Conservation (phyloP, 2,797 vertebrate species). For the Synanceia verrucosa region DNA sequence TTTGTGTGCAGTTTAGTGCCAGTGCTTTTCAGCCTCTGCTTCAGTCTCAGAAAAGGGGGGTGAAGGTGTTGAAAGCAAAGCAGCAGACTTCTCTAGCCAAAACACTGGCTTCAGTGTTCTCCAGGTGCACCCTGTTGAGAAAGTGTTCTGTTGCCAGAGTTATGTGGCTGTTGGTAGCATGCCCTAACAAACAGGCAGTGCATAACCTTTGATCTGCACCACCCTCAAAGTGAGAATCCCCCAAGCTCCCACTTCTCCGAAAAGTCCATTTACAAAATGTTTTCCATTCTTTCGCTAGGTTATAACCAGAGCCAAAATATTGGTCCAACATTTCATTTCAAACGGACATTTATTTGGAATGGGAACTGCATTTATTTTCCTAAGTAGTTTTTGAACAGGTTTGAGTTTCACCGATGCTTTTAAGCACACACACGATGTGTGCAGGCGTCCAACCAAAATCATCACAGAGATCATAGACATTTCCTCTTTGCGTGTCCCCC, state of each 20-base stretch:
- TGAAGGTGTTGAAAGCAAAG: slow-evolving; percentile 72
- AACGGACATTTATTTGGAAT: slow-evolving; percentile 74
- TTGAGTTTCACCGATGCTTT: slow-evolving; percentile 73
- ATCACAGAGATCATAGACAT: slow-evolving; percentile 57
- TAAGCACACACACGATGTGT: slow-evolving; percentile 58
- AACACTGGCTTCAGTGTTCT: slow-evolving; percentile 83
- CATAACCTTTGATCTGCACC: slow-evolving; percentile 82
- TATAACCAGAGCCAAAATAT: slow-evolving; percentile 59
- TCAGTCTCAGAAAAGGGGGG: slow-evolving; percentile 9
- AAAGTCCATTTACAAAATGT: slow-evolving; percentile 69
- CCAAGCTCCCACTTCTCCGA: slow-evolving; percentile 51
- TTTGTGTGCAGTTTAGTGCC: slow-evolving; percentile 23
- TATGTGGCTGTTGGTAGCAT: slow-evolving; percentile 79
- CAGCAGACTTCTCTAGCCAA: slow-evolving; percentile 69
- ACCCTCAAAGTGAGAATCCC: slow-evolving; percentile 67
- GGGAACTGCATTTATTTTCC: slow-evolving; percentile 72
- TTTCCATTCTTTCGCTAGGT: slow-evolving; percentile 56
- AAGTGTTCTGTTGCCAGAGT: slow-evolving; percentile 70
- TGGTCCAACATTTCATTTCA: slow-evolving; percentile 66
- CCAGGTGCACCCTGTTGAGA: slow-evolving; percentile 84
- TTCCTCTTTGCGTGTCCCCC: slow-evolving; percentile 57
- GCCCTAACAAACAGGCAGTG: slow-evolving; percentile 84
- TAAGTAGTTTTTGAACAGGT: slow-evolving; percentile 70
- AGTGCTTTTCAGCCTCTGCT: slow-evolving; percentile 37
- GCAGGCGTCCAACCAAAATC: slow-evolving; percentile 65